Conservation (phyloP, 2,888 invertebrate species). For the Prosapia bicincta region DNA sequence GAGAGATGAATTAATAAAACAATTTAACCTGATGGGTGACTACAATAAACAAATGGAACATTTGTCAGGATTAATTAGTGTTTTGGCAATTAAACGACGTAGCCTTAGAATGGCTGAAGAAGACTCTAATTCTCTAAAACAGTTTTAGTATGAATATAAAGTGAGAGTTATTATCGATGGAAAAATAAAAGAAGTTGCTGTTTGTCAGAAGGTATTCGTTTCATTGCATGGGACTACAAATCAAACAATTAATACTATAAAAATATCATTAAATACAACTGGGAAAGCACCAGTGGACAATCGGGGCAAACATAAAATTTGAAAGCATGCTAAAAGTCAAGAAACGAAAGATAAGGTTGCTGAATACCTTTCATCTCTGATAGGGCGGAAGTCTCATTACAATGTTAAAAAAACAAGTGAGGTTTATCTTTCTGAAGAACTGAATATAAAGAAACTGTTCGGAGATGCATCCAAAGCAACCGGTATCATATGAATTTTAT, state of each 20-base stretch:
- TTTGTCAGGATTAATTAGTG: too few species aligned
- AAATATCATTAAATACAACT: too few species aligned
- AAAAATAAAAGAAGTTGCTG: background rate
- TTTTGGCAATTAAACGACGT: too few species aligned
- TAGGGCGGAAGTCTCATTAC: conserved; percentile 3
- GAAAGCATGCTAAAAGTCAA: conserved; percentile 5
- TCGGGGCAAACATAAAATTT: conserved; percentile 7
- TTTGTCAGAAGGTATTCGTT: conserved; percentile 5
- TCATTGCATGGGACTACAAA: too few species aligned
- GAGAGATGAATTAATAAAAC: too few species aligned
- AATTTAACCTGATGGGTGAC: too few species aligned
- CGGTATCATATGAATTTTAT: conserved; percentile 12
- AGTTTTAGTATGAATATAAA: conserved; percentile 1
- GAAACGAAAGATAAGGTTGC: background rate
- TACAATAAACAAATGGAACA: too few species aligned
- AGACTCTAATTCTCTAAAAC: background rate
- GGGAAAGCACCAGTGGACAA: too few species aligned
- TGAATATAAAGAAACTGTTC: conserved; percentile 1
- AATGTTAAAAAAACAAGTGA: conserved; percentile 4
- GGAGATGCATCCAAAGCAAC: conserved; percentile 2
- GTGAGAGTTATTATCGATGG: too few species aligned
- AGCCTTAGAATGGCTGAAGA: background rate
- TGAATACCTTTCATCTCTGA: conserved; percentile 6
- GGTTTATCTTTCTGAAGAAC: too few species aligned
- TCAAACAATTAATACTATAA: conserved; percentile 10